A percentile compares a stretch with the other conserved stretches of the same genome.
Evolutionary conservation across 2,888 invertebrate species (phyloP).

Genomic region (Xanthia togata): DNA sequence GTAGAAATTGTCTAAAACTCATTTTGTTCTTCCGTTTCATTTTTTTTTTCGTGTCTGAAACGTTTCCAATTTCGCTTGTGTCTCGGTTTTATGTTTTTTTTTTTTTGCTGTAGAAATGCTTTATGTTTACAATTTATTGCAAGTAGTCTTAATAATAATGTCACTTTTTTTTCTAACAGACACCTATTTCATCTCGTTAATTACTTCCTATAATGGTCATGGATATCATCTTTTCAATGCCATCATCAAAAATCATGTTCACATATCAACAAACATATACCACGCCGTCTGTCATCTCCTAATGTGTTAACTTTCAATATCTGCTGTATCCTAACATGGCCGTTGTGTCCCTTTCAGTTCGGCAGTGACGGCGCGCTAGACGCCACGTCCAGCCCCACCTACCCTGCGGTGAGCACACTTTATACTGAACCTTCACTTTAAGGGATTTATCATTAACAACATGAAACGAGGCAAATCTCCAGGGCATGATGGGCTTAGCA

Average conservation of each 20-base stretch:
- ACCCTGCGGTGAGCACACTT: constrained; percentile 85
- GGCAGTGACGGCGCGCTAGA: constrained; percentile 96
- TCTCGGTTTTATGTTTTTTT: neutral
- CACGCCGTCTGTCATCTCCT: neutral
- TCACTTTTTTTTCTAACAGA: neutral
- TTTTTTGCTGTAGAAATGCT: neutral
- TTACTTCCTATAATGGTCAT: neutral
- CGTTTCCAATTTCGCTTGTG: neutral
- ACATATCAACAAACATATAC: neutral
- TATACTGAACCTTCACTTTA: constrained; percentile 5
- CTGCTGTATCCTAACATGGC: constrained; percentile 10
- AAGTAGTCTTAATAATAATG: constrained; percentile 1
- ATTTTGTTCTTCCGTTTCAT: neutral
- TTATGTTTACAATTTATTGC: neutral
- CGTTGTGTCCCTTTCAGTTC: constrained; percentile 82
- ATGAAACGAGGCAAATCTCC: too few species aligned
- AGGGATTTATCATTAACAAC: too few species aligned
- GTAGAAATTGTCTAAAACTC: neutral
- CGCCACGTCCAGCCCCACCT: constrained; percentile 92
- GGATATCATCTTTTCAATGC: too few species aligned
- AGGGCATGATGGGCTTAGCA: too few species aligned
- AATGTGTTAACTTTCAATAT: constrained; percentile 18
- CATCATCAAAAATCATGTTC: too few species aligned
- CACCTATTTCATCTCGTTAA: neutral
- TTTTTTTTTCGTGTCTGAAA: neutral